Conservation (phyloP, 53 echinoderm and acorn worm species). For the Glandiceps talaboti region DNA sequence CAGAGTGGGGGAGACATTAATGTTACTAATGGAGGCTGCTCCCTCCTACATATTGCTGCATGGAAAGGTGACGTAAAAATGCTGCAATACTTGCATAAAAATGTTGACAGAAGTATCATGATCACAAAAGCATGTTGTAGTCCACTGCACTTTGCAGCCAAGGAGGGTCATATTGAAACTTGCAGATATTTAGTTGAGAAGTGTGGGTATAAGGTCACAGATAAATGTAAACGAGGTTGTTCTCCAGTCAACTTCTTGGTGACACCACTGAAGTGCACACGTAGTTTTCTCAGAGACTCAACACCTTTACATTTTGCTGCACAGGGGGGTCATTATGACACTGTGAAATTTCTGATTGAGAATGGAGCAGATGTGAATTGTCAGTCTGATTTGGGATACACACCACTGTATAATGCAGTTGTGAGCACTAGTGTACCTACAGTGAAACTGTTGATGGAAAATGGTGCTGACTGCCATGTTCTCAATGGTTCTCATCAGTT, state of each 20-base stretch:
- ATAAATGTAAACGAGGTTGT: background rate
- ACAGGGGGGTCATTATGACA: background rate
- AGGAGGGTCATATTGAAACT: background rate
- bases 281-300: no score
- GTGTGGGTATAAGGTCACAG: background rate
- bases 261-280: no score
- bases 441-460: background rate
- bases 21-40: background rate
- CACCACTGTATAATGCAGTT: background rate
- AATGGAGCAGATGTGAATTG: background rate
- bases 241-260: no score
- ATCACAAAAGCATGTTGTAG: background rate
- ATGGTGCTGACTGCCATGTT: background rate
- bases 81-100: background rate
- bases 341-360: background rate
- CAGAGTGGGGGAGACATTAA: background rate
- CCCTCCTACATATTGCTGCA: background rate
- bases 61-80: background rate
- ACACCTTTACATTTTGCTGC: background rate
- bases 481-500: no score
- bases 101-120: background rate
- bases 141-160: background rate
- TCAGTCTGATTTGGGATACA: background rate
- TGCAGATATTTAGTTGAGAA: background rate
- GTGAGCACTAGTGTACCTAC: background rate